Evolutionary conservation across 2,113 vertebrate species (phyloP), one percentile per base, ranked within the genome.

Genomic region (Rhinoptilus africanus): DNA sequence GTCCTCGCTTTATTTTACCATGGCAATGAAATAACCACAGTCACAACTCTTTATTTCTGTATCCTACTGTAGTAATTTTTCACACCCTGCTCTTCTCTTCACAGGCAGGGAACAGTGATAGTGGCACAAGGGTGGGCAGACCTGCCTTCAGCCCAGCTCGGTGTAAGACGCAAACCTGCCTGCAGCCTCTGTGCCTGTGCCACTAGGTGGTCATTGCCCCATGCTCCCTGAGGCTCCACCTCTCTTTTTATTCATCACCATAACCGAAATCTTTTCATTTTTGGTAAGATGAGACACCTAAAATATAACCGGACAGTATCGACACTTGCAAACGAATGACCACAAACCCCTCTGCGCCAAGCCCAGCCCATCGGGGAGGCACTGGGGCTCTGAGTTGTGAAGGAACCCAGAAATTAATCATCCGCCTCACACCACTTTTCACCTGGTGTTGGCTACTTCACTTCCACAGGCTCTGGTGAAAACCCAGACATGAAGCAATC

Each of bases 91-190:
- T 41, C 32, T 56, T 47, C 35, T 71, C 59, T 45, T 57, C 50
- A 32, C 10, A 48, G 60, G 72, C 20, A 91, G 47, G 20, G 28
- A 81, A 48, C 35, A 79, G 27, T 7, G 47, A 24, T 4, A 60
- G 35, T 28, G 12, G 48, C 53, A 62, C 0, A 1, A 39, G n/a
- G 32, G 12, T 1, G 1, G 47, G 32, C 4, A 64, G 57, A 51
- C 9, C 54, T 59, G 43, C 23, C 59, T 32, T 28, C 0, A 0
- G 47, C 28, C 34, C 35, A 48, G 10, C 35, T 14, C 0, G 0
- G 22, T 41, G 22, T 11, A 71, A n/a, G 28, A 82, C 5, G 20
- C 7, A 37, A 81, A 32, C 12, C 12, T 54, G 28, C 43, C 43
- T 41, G 60, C 28, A 82, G 93, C 41, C 37, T 47, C 30, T 62